Evolutionary conservation across 2,888 invertebrate species (phyloP).

Genomic region (Papilio gigon): DNA sequence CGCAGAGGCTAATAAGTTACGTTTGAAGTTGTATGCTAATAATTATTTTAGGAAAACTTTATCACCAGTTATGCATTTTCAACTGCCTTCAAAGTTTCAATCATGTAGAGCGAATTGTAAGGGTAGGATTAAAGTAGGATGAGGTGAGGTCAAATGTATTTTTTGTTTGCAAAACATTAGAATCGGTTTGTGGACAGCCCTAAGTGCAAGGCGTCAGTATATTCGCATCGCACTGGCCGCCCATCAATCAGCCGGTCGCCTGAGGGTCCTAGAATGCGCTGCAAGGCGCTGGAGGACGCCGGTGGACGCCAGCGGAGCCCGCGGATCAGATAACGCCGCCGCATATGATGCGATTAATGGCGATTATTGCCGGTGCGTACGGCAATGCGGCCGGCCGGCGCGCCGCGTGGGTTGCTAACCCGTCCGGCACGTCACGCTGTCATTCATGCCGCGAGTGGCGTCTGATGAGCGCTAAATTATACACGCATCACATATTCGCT

Average conservation of each 20-base stretch:
- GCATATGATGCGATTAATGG: constrained; percentile 48
- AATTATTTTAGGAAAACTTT: too few relatives aligned
- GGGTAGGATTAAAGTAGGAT: not conserved
- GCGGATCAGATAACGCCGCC: constrained; percentile 48
- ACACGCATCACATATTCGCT: not conserved
- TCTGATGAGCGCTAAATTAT: constrained; percentile 12
- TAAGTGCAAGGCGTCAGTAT: constrained; percentile 35
- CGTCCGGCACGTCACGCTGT: not conserved
- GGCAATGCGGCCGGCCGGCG: constrained; percentile 5
- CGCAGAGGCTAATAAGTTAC: too few relatives aligned
- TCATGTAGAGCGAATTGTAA: too few relatives aligned
- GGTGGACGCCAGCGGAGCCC: constrained; percentile 27
- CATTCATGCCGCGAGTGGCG: not conserved
- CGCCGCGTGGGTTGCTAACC: constrained; percentile 1
- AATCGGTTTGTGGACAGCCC: constrained; percentile 19
- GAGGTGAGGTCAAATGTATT: not conserved
- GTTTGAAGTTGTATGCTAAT: too few relatives aligned
- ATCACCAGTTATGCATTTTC: too few relatives aligned
- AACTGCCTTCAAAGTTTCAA: too few relatives aligned
- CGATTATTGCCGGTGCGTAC: constrained; percentile 45
- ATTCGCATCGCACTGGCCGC: constrained; percentile 39
- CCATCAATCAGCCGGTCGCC: constrained; percentile 62
- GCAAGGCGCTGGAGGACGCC: constrained; percentile 47
- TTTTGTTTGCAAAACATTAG: too few relatives aligned
- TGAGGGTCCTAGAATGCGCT: constrained; percentile 47